Percentiles rank a stretch among this genome's conserved stretches.
These are phyloP conservation scores for Dryobates pubescens DNA, from an alignment of 2,797 vertebrate genomes.

Conservation along the genomic window DNA sequence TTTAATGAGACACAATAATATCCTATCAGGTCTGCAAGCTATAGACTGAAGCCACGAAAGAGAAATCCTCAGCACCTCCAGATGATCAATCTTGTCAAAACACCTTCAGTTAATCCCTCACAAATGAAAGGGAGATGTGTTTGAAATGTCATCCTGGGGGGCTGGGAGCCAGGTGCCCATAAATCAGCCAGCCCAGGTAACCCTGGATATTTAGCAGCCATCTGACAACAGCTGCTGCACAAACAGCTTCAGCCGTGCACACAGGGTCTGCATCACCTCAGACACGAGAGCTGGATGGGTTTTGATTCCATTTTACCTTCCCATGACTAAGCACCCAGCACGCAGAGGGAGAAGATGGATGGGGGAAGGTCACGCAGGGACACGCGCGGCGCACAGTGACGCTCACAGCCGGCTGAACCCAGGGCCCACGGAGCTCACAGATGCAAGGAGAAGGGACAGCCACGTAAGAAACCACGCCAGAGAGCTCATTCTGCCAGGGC, in stretches of 20 bases:
- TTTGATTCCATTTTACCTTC: neutral
- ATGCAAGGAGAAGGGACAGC: neutral
- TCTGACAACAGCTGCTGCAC: slow-evolving; percentile 46
- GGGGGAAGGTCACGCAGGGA: accelerated
- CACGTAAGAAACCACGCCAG: accelerated
- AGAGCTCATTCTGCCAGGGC: accelerated
- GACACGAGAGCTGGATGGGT: neutral
- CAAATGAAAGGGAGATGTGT: slow-evolving; percentile 76
- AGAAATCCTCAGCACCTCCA: slow-evolving; percentile 53
- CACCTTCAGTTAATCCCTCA: slow-evolving; percentile 68
- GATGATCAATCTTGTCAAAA: slow-evolving; percentile 78
- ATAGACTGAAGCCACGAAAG: slow-evolving; percentile 31
- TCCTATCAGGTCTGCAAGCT: slow-evolving; percentile 13
- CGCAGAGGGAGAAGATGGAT: accelerated
- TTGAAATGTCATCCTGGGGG: slow-evolving; percentile 70
- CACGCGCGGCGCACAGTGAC: accelerated
- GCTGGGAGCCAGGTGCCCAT: slow-evolving; percentile 52
- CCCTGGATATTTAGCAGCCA: slow-evolving; percentile 51
- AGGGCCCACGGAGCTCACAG: accelerated
- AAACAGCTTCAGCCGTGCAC: neutral
- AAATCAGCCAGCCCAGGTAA: slow-evolving; percentile 72
- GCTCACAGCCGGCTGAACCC: accelerated
- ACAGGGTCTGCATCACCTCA: neutral
- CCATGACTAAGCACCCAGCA: neutral
- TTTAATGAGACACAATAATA: slow-evolving; percentile 37